These are phyloP conservation scores for Zaprionus bogoriensis DNA, from an alignment of 2,888 invertebrate species.

Conservation along the genomic window DNA sequence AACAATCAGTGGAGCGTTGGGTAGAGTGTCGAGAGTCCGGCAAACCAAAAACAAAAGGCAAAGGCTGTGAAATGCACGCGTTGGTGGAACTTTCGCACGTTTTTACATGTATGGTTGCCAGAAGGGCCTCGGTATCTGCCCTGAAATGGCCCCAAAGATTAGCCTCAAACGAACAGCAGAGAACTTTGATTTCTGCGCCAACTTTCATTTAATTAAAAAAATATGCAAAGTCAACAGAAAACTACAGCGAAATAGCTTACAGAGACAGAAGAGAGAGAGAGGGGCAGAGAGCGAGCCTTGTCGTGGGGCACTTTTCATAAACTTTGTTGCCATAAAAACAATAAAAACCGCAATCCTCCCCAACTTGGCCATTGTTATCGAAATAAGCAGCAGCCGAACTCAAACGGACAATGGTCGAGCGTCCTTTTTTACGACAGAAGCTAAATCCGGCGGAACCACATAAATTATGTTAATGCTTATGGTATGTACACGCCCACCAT, in stretches of 20 bases:
- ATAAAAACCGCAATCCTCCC: slow-evolving; percentile 77
- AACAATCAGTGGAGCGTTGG: too few relatives aligned
- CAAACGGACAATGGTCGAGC: slow-evolving; percentile 70
- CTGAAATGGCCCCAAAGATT: slow-evolving; percentile 74
- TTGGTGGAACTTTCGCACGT: too few relatives aligned
- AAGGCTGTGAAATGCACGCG: too few relatives aligned
- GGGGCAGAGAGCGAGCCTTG: not conserved
- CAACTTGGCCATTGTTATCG: slow-evolving; percentile 67
- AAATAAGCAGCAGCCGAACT: slow-evolving; percentile 60
- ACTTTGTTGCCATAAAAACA: slow-evolving; percentile 79
- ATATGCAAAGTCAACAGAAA: slow-evolving; percentile 79
- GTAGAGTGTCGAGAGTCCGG: too few relatives aligned
- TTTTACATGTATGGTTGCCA: too few relatives aligned
- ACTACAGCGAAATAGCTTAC: slow-evolving; percentile 67
- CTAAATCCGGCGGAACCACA: slow-evolving; percentile 81
- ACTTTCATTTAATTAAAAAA: slow-evolving; percentile 78
- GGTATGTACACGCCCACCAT: slow-evolving; percentile 80
- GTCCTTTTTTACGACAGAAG: slow-evolving; percentile 79
- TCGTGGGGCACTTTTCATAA: slow-evolving; percentile 65
- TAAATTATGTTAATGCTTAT: slow-evolving; percentile 82
- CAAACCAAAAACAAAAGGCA: too few relatives aligned
- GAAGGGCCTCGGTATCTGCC: too few relatives aligned
- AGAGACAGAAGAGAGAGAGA: not conserved
- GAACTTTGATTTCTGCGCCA: slow-evolving; percentile 56
- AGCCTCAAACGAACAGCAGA: slow-evolving; percentile 37